A percentile compares a stretch with the other conserved stretches of the same genome.
phyloP scores from a whole-genome alignment of 2,797 vertebrate species.

The Labeo calbasu region DNA sequence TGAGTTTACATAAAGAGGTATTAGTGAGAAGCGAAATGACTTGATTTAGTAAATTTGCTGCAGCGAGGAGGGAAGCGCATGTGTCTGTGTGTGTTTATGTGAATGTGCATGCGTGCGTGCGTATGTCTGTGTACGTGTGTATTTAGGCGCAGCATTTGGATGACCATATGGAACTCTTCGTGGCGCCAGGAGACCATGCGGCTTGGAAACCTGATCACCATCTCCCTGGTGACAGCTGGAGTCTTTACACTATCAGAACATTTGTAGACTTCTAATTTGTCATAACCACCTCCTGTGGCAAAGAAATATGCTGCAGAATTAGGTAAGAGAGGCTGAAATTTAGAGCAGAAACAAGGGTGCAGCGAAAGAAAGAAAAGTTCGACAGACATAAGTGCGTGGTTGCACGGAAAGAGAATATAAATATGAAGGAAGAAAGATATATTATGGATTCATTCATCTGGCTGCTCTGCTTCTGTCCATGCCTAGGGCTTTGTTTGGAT shows the following conservation, averaged over 20 bases:
- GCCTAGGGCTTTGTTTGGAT: background rate
- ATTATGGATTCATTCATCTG: background rate
- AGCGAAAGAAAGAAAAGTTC: constrained; percentile 30
- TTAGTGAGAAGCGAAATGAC: constrained; percentile 45
- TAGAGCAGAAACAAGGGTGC: constrained; percentile 69
- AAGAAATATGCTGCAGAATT: constrained; percentile 97
- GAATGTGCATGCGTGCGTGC: constrained; percentile 33
- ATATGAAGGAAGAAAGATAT: background rate
- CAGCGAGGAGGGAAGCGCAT: constrained; percentile 69
- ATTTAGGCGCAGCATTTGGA: constrained; percentile 97
- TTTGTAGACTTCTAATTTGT: constrained; percentile 99
- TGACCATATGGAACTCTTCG: constrained; percentile 99
- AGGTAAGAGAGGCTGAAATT: constrained; percentile 82
- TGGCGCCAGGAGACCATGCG: constrained; percentile 95
- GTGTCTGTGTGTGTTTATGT: constrained; percentile 42
- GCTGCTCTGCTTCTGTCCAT: background rate
- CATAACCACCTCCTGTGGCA: constrained; percentile 99
- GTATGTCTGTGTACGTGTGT: constrained; percentile 74
- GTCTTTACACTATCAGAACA: constrained; percentile 99
- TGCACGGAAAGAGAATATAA: background rate
- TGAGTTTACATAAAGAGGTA: constrained; percentile 41
- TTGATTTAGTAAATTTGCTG: constrained; percentile 76
- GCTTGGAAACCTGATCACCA: constrained; percentile 99
- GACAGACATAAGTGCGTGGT: constrained; percentile 43
- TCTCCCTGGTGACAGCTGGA: constrained; percentile 99